Conservation (phyloP, 35 echinoderm and acorn worm species). For the Apostichopus parvimensis region DNA sequence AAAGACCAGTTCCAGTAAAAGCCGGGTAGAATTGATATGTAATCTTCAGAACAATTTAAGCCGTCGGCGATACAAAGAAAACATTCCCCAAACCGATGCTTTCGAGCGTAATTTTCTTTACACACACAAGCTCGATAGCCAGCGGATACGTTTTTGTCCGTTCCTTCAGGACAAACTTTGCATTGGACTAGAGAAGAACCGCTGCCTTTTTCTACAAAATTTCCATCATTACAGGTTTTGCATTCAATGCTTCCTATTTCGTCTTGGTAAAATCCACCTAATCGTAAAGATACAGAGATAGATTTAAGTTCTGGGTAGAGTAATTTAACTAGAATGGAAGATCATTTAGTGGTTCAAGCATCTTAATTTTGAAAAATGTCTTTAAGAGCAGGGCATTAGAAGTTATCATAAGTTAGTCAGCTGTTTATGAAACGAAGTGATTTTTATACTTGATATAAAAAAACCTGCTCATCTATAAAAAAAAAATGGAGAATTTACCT, state of each 20-base stretch:
- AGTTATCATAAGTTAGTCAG: neutral
- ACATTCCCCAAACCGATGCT: constrained; percentile 31
- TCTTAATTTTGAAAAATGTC: neutral
- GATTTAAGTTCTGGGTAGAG: neutral
- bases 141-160: constrained; percentile 7
- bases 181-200: constrained; percentile 17
- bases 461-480: no score
- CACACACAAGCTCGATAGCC: constrained; percentile 59
- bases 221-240: constrained; percentile 48
- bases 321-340: neutral
- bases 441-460: no score
- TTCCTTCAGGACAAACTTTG: constrained; percentile 58
- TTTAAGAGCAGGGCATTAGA: neutral
- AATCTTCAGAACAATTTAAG: constrained; percentile 62
- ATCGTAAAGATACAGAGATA: neutral
- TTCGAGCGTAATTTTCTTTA: constrained; percentile 41
- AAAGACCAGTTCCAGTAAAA: constrained; percentile 71
- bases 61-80: constrained; percentile 22
- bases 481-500: no score
- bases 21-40: constrained; percentile 49
- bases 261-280: constrained; percentile 62
- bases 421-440: no score
- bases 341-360: neutral
- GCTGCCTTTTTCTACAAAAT: neutral
- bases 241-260: constrained; percentile 27